Evolutionary conservation across 2,888 invertebrate genomes (phyloP), one percentile per base, ranked within the genome.

Genomic region (Autographa gamma): DNA sequence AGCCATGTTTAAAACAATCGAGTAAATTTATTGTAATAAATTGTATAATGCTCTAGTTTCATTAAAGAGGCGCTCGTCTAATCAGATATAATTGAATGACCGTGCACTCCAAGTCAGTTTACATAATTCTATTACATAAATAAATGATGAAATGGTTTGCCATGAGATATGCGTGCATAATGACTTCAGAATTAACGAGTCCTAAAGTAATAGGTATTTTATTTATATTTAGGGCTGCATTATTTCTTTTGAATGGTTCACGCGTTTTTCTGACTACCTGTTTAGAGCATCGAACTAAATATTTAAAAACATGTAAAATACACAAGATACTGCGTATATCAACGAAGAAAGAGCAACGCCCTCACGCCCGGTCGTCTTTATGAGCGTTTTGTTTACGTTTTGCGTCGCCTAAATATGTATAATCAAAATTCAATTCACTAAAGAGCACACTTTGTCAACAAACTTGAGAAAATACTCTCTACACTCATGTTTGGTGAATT

Each of bases 111-210:
- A 85, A 86, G 79, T 73, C 74, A 79, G 84, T 84, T 94, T 94
- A 93, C 90, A 91, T 93, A 94, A 95, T 86, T 82, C 70, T 73
- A 88, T 95, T 95, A 93, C 89, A 91, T 94, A 93, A 94, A 88
- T 79, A 80, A 73, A 85, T 94, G 91, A 91, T 89, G 93, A 93
- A 93, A 94, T 56, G 19, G 18, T 19, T 79, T 82, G 78, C 85
- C 89, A 87, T 87, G 90, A 89, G 89, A 88, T 87, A 91, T 90
- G 89, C 87, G 85, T 81, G 80, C 85, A 89, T 88, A 90, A 92
- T 91, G 88, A 90, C 87, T 88, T 86, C 88, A 34, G n/a, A 11
- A 31, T 63, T 13, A n/a, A 59, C 63, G 19, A 59, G 16, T 52
- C 14, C 56, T 48, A 65, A 13, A 4, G 25, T 62, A 16, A 63